These are phyloP conservation scores for Cyanocitta stelleri DNA, from an alignment of 2,113 vertebrate species.

Conservation along the genomic window DNA sequence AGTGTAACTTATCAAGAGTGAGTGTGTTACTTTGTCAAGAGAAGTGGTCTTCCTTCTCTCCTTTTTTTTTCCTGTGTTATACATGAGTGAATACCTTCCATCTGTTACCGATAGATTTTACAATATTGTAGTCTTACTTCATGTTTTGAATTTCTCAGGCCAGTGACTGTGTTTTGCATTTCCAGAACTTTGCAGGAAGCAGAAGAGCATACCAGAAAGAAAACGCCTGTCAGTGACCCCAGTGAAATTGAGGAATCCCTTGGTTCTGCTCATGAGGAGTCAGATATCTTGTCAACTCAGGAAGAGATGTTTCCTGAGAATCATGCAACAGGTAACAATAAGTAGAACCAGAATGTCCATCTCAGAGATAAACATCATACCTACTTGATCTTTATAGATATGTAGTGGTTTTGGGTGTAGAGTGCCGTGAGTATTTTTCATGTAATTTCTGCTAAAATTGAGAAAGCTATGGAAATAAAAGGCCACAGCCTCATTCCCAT, in stretches of 20 bases:
- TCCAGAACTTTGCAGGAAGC: conserved; percentile 48
- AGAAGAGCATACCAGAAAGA: conserved; percentile 15
- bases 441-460: not conserved
- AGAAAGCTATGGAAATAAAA: not conserved
- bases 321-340: conserved; percentile 58
- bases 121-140: not conserved
- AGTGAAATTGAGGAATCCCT: conserved; percentile 43
- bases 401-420: not conserved
- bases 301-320: conserved; percentile 86
- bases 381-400: not conserved
- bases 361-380: not conserved
- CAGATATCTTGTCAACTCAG: conserved; percentile 81
- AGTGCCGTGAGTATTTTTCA: not conserved
- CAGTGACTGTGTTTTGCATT: conserved; percentile 73
- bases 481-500: not conserved
- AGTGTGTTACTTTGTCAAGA: not conserved
- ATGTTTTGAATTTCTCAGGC: conserved; percentile 41
- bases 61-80: not conserved
- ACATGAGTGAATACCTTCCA: not conserved
- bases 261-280: conserved; percentile 50
- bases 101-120: not conserved
- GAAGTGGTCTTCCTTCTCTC: not conserved
- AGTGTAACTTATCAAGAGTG: not conserved
- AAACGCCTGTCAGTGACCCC: conserved; percentile 48
- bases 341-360: not conserved